Percentiles rank a stretch among this genome's conserved stretches.
These are phyloP conservation scores for Drosophila subpulchrella DNA, from an alignment of 1,140 invertebrate genomes.

Conservation along the genomic window DNA sequence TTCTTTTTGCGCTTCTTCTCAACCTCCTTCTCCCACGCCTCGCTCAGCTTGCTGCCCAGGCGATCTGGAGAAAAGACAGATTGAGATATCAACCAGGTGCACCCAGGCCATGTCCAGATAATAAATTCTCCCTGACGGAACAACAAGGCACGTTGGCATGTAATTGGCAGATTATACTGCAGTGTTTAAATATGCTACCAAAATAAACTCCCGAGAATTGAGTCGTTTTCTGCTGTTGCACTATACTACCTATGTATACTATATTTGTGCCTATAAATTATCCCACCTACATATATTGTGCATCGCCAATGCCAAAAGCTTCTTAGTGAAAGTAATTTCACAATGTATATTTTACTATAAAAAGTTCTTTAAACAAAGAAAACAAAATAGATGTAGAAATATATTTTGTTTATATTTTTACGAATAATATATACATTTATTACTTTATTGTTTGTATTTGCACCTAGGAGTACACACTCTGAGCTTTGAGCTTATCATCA, in stretches of 20 bases:
- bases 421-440: background rate
- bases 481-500: slow-evolving; percentile 9
- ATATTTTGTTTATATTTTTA: background rate
- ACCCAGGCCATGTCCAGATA: background rate
- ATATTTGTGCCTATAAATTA: too few species aligned
- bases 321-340: too few species aligned
- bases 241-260: background rate
- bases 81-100: slow-evolving; percentile 39
- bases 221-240: background rate
- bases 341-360: too few species aligned
- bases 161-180: slow-evolving; percentile 10
- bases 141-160: slow-evolving; percentile 5
- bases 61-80: slow-evolving; percentile 44
- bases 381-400: background rate
- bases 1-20: slow-evolving; percentile 72
- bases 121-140: slow-evolving; percentile 21
- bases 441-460: background rate
- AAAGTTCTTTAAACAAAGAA: too few species aligned
- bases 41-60: slow-evolving; percentile 68
- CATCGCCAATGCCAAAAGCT: too few species aligned
- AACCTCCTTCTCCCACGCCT: slow-evolving; percentile 78
- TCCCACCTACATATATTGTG: too few species aligned
- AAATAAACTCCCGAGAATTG: slow-evolving; percentile 4
- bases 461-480: background rate
- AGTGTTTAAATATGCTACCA: slow-evolving; percentile 10